Conservation (phyloP, 1,140 invertebrate species). For the Cydia strobilella region DNA sequence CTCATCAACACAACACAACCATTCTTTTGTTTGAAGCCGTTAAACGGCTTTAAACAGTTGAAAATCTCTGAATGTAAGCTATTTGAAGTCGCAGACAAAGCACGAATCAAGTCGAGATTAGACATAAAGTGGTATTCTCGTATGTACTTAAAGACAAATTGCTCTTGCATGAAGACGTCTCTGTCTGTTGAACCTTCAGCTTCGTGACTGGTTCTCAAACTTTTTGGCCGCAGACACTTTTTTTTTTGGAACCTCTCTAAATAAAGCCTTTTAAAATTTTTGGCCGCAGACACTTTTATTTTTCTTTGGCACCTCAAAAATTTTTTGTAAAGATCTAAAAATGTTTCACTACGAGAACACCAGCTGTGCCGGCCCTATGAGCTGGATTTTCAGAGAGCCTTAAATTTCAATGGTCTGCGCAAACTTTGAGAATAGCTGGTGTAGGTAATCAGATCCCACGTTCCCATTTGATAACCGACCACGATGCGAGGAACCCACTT, state of each 20-base stretch:
- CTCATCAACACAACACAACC: not conserved
- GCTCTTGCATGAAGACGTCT: not conserved
- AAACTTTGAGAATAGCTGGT: not conserved
- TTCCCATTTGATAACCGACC: slow-evolving; percentile 1
- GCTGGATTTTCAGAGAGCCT: not conserved
- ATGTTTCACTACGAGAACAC: no score
- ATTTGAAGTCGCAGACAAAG: not conserved
- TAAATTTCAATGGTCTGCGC: not conserved
- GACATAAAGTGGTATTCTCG: not conserved
- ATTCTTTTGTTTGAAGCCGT: not conserved
- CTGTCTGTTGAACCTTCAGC: not conserved
- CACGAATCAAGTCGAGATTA: slow-evolving; percentile 6
- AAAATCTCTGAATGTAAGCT: not conserved
- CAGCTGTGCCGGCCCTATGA: no score
- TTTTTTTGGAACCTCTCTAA: not conserved
- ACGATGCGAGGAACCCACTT: slow-evolving; percentile 21
- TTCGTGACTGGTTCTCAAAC: not conserved
- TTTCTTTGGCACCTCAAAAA: no score
- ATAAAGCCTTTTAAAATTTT: no score
- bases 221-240: not conserved
- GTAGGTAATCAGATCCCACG: not conserved
- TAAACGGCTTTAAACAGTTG: slow-evolving; percentile 6
- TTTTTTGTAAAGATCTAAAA: no score
- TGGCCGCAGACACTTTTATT: no score
- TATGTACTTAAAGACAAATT: not conserved